Conservation (phyloP, 2,797 vertebrate species). For the Avahi laniger region DNA sequence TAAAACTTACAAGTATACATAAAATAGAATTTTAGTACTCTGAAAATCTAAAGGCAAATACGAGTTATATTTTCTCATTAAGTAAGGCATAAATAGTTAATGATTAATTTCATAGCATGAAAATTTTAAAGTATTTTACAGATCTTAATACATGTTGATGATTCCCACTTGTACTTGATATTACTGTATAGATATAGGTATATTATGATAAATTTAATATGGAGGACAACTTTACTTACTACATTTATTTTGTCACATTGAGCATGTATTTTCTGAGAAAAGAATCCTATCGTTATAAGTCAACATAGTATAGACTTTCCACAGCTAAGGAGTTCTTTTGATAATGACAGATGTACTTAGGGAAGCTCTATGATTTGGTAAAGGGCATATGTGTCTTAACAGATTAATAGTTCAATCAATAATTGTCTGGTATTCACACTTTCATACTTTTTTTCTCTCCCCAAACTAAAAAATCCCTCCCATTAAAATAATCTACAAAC, state of each 20-base stretch:
- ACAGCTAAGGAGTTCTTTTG: not conserved
- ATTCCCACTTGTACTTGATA: not conserved
- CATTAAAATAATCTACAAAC: not conserved
- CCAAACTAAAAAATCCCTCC: not conserved
- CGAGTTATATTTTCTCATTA: not conserved
- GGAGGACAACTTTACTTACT: not conserved
- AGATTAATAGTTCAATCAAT: constrained; percentile 37
- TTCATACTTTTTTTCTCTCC: not conserved
- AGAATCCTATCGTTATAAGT: not conserved
- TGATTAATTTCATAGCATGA: not conserved
- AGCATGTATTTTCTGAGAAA: not conserved
- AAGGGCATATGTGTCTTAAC: not conserved
- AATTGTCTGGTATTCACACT: not conserved
- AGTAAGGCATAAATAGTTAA: not conserved
- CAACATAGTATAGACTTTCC: not conserved
- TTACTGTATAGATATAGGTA: not conserved
- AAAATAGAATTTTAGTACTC: not conserved
- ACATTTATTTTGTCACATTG: not conserved
- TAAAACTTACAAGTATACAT: not conserved
- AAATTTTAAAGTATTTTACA: constrained; percentile 34
- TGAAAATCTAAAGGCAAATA: constrained; percentile 10
- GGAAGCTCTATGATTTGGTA: not conserved
- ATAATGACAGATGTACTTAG: constrained; percentile 10
- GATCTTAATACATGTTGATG: not conserved
- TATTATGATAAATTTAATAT: not conserved